Conservation (phyloP, 2,888 invertebrate species). For the Plusia festucae region DNA sequence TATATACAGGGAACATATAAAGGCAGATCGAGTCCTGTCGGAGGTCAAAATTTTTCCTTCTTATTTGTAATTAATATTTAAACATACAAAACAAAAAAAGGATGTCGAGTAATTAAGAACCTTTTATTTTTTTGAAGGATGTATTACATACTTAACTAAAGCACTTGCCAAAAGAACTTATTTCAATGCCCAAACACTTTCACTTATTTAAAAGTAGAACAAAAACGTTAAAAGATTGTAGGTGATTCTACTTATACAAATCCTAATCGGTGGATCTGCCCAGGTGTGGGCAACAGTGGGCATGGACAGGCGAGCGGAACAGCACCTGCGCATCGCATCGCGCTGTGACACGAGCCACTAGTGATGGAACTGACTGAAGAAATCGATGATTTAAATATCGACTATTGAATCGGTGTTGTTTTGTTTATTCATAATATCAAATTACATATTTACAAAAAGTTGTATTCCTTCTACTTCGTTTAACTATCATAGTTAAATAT, state of each 20-base stretch:
- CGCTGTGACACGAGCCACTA: conserved; percentile 68
- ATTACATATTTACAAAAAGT: too few species aligned
- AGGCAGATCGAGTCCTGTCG: too few species aligned
- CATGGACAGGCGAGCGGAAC: conserved; percentile 78
- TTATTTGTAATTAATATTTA: too few species aligned
- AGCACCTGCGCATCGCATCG: conserved; percentile 81
- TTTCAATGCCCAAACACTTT: conserved; percentile 32
- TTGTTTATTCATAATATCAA: background rate
- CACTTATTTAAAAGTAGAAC: conserved; percentile 25
- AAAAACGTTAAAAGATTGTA: conserved; percentile 55
- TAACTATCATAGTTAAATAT: too few species aligned
- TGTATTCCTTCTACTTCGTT: too few species aligned
- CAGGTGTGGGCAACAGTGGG: conserved; percentile 79
- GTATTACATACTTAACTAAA: background rate
- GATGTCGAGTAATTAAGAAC: too few species aligned
- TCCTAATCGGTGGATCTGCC: conserved; percentile 72
- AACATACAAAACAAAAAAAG: too few species aligned
- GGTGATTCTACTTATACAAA: conserved; percentile 50
- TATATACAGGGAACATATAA: too few species aligned
- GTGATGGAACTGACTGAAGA: conserved; percentile 52
- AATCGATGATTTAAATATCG: conserved; percentile 49
- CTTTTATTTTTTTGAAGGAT: too few species aligned
- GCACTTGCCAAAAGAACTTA: background rate
- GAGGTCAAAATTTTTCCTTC: too few species aligned
- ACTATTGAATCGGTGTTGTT: conserved; percentile 10